Base-by-base conservation (phyloP, 2,113 vertebrate genomes). In the Panthera leo region DNA sequence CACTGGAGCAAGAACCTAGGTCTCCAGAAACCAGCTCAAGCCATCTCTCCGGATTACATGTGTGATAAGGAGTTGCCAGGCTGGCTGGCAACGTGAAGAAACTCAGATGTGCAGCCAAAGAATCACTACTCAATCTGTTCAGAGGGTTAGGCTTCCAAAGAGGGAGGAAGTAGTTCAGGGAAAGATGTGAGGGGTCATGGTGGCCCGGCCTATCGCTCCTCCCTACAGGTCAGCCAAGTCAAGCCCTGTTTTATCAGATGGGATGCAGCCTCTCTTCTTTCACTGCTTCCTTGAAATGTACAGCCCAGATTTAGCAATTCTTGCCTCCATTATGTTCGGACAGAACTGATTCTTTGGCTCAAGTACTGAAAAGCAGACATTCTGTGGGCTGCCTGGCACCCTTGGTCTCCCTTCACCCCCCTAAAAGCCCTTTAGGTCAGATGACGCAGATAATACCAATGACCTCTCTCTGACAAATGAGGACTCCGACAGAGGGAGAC, bases 231-330 rank as follows among this genome's bases (percentile, higher is more conserved):
- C 48, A 85, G n/a, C 21, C 29, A 63, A 34, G 5, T 25, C n/a
- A 70, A 8, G 11, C 45, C n/a, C n/a, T 3, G 2, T 63, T 95
- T 78, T 45, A 89, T 96, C 39, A 90, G n/a, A 87, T 14, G 29
- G 34, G 7, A 18, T 70, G 3, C 15, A 55, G 36, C 3, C 2
- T 15, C 31, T 80, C 25, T 65, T 83, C 16, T 73, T 83, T 70
- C 65, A 36, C 58, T 93, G 58, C 80, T 87, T 95, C 61, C 42
- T 84, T 95, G n/a, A 76, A 95, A 48, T 87, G 34, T 34, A 63
- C 3, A 39, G 39, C 15, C 11, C 55, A 85, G 31, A 31, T 36
- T 86, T 23, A 84, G 18, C 48, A 58, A 87, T 85, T 39, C 19
- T 68, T 5, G 13, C 31, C 39, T 83, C 16, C 5, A 21, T 39